Evolutionary conservation across 2,113 vertebrate species (phyloP), one percentile per base, ranked within the genome.

Genomic region (Sinocyclocheilus anshuiensis): DNA sequence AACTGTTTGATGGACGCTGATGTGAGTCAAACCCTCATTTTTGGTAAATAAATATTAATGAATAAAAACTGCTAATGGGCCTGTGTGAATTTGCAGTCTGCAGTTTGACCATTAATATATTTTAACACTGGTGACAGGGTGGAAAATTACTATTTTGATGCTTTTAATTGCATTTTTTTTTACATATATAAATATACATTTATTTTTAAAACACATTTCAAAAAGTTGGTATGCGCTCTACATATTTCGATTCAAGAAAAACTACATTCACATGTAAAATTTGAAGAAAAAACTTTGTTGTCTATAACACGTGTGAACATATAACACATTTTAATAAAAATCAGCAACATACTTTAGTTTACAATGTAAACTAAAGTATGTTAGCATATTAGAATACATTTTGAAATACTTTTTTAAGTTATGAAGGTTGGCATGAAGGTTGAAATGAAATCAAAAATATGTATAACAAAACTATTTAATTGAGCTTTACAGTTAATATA

Each of bases 101-200:
- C 20, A 26, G 29, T 72, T 57, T 55, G 24, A 72, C 45, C 71
- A 61, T 29, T 59, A n/a, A 45, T 53, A 33, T 61, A 45, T 76
- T 85, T 57, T 55, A 39, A 72, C 53, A 74, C 24, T 48, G 9
- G 13, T 42, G 57, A 69, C 45, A 55, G 53, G n/a, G 22, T 39
- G 39, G 84, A 71, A 86, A 80, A 86, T 75, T 1, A 82, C 42
- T 26, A 36, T 67, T 65, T 86, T 86, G 59, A 86, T 76, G 55
- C n/a, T 72, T 59, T 57, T 72, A 86, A 72, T 86, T 79, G 77
- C 69, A 65, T 36, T 29, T 29, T 29, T 29, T 29, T 29, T 29
- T 29, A 29, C 29, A 15, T 53, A 53, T 53, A 13, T 53, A 16
- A 16, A 53, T 53, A 15, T 53, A 53, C 16, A 53, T 13, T 29